These are phyloP conservation scores for Tragulus kanchil DNA, from an alignment of 2,113 vertebrate species.

Conservation along the genomic window DNA sequence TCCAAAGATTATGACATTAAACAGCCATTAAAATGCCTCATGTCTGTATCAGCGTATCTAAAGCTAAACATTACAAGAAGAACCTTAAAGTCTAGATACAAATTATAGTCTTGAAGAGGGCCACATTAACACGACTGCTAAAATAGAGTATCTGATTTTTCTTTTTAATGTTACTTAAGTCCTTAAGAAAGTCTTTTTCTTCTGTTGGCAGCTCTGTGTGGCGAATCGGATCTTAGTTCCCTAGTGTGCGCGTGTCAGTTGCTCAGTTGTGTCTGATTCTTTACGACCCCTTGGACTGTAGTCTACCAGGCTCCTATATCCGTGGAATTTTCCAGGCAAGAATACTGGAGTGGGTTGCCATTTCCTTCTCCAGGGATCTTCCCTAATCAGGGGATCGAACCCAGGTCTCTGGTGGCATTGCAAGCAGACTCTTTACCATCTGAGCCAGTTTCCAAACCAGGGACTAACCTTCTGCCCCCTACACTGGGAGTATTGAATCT, in stretches of 20 bases:
- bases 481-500: background rate
- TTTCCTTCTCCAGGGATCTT: too few relatives aligned
- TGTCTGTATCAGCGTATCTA: background rate
- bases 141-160: background rate
- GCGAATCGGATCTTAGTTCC: background rate
- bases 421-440: too few relatives aligned
- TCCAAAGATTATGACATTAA: background rate
- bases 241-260: background rate
- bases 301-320: too few relatives aligned
- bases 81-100: constrained; percentile 2
- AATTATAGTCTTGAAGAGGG: background rate
- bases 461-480: background rate
- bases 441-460: background rate
- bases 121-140: background rate
- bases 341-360: too few relatives aligned
- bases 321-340: too few relatives aligned
- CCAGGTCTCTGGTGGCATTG: too few relatives aligned
- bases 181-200: background rate
- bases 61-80: background rate
- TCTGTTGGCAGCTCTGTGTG: background rate
- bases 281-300: too few relatives aligned
- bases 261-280: too few relatives aligned
- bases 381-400: too few relatives aligned
- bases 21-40: background rate
- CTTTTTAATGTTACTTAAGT: background rate